Base-by-base conservation (phyloP, 2,888 invertebrate genomes). In the Entomobrya proxima region DNA sequence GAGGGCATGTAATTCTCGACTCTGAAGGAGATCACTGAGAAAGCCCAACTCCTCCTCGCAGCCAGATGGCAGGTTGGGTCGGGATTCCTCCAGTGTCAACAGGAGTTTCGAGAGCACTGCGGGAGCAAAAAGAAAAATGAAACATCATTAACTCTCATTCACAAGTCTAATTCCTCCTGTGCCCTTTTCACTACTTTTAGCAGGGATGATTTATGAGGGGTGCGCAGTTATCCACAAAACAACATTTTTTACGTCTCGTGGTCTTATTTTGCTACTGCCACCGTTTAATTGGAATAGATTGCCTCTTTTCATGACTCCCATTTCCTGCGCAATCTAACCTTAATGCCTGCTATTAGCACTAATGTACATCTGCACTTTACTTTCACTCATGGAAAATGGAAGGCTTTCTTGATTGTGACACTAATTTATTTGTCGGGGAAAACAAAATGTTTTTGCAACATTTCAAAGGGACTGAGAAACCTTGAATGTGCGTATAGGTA, bases 1-100 rank as follows among this genome's bases (percentile, higher is more conserved):
- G 90, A 98, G 93, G 40, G 97, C 97, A 92, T 97, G 96, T 0
- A 98, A 94, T 91, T 97, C 96, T 92, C 95, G 96, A 6, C 96
- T 97, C 92, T 96, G 96, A 72, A 98, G 93, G 74, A 97, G 93
- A 89, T 95, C 95, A 92, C 95, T 96, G 13, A 97, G 93, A 91
- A 97, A 97, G 67, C 95, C 95, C 88, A 97, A 94, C 92, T 97
- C 97, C 92, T 97, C 96, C 90, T 97, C 96, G 40, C 90, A 89
- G 87, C 95, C 95, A 86, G 94, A 94, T 47, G 94, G 94, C 88
- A 95, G 92, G 86, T 93, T 93, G 80, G 94, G 94, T 91, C 95
- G 95, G 55, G 96, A 95, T 92, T 96, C 96, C 92, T 96, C 96
- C 90, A 97, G 93, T n/a, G 96, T 96, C 90, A 95, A 94, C 91